Conservation (phyloP, 2,888 invertebrate genomes). For the Homarus gammarus region DNA sequence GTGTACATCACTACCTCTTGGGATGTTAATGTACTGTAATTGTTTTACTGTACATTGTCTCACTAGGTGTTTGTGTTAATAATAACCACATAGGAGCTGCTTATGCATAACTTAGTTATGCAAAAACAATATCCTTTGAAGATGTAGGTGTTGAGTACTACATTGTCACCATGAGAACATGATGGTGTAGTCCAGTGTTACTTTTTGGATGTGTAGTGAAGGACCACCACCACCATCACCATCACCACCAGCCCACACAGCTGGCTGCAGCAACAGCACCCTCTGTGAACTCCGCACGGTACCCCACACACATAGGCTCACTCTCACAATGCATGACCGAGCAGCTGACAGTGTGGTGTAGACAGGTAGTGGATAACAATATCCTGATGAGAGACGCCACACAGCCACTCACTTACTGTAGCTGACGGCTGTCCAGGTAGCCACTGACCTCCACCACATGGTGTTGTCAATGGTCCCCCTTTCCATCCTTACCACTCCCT, state of each 20-base stretch:
- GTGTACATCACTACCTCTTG: background rate
- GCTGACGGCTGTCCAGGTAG: conserved; percentile 22
- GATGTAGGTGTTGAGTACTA: background rate
- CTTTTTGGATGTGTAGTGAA: background rate
- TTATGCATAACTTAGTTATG: background rate
- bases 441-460: conserved; percentile 26
- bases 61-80: background rate
- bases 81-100: background rate
- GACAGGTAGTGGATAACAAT: conserved; percentile 21
- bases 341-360: conserved; percentile 55
- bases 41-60: background rate
- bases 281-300: conserved; percentile 21
- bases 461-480: conserved; percentile 19
- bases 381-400: conserved; percentile 27
- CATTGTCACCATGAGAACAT: background rate
- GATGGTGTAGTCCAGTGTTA: background rate
- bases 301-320: conserved; percentile 45
- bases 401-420: conserved; percentile 24
- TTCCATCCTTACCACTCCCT: conserved; percentile 25
- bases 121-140: background rate
- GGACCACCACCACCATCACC: conserved; percentile 45
- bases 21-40: background rate
- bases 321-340: conserved; percentile 57
- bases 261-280: conserved; percentile 30
- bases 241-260: conserved; percentile 31